Evolutionary conservation across 1,140 invertebrate genomes (phyloP).

Genomic region (Ooceraea biroi): DNA sequence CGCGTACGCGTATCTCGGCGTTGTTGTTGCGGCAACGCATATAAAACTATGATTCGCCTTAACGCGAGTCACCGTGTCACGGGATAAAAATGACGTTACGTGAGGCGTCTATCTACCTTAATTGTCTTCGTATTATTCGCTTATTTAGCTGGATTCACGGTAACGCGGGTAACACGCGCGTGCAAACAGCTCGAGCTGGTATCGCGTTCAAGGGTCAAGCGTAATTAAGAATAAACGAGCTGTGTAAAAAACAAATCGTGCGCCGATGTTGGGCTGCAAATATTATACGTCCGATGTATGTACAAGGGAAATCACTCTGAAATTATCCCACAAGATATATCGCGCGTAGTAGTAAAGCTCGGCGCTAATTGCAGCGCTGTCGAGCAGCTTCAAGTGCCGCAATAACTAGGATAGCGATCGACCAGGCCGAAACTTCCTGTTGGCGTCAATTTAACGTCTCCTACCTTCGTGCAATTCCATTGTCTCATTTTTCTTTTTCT

Average conservation of each 20-base stretch:
- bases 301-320: neutral
- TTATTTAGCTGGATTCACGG: no score
- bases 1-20: neutral
- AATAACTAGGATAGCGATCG: slow-evolving; percentile 35
- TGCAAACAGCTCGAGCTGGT: neutral
- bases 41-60: no score
- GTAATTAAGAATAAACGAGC: slow-evolving; percentile 39
- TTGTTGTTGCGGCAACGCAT: neutral
- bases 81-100: no score
- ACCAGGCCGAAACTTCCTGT: slow-evolving; percentile 20
- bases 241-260: neutral
- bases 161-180: no score
- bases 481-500: slow-evolving; percentile 21
- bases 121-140: no score
- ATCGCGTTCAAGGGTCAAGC: neutral
- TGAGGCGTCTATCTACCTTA: no score
- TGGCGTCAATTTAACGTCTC: slow-evolving; percentile 20
- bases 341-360: slow-evolving; percentile 23
- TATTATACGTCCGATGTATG: neutral
- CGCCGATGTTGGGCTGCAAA: neutral
- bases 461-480: slow-evolving; percentile 10
- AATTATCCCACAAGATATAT: slow-evolving; percentile 41
- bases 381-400: slow-evolving; percentile 20
- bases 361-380: slow-evolving; percentile 30
- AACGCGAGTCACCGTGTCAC: no score